Percentiles rank a stretch among this genome's conserved stretches.
phyloP scores from a whole-genome alignment of 2,888 invertebrate species.

The Venustoraphidia nigricollis region DNA sequence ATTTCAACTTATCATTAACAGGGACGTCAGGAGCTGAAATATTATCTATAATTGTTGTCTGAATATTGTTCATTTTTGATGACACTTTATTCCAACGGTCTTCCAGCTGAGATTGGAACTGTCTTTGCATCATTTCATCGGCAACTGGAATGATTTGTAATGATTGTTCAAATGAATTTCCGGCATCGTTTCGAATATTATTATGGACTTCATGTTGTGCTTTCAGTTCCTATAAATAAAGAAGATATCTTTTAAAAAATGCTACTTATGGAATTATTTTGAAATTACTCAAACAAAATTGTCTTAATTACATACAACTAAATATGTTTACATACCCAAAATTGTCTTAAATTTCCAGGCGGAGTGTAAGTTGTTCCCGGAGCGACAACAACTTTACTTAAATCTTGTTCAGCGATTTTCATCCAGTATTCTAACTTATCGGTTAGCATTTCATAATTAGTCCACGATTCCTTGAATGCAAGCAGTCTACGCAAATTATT shows the following conservation, averaged over 20 bases:
- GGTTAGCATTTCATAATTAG: slow-evolving; percentile 52
- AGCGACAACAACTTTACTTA: slow-evolving; percentile 45
- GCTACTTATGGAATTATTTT: neutral
- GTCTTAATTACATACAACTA: too few species aligned
- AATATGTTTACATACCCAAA: slow-evolving; percentile 43
- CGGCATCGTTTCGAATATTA: slow-evolving; percentile 56
- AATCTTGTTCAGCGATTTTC: slow-evolving; percentile 52
- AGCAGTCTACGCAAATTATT: slow-evolving; percentile 52
- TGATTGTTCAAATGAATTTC: slow-evolving; percentile 58
- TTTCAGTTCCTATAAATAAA: slow-evolving; percentile 47
- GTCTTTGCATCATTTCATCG: slow-evolving; percentile 68
- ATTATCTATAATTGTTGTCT: slow-evolving; percentile 48
- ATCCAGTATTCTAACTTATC: slow-evolving; percentile 66
- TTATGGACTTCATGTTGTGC: slow-evolving; percentile 77
- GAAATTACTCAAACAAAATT: too few species aligned
- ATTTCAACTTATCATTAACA: slow-evolving; percentile 54
- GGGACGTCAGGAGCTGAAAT: slow-evolving; percentile 60
- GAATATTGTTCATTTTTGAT: slow-evolving; percentile 45
- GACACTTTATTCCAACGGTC: slow-evolving; percentile 58
- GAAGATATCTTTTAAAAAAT: neutral
- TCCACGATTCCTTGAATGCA: slow-evolving; percentile 66
- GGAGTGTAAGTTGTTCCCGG: slow-evolving; percentile 43
- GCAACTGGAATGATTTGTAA: slow-evolving; percentile 65
- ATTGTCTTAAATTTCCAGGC: slow-evolving; percentile 60
- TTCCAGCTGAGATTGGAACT: slow-evolving; percentile 62